Percentiles rank a stretch among this genome's conserved stretches.
Evolutionary conservation across 2,113 vertebrate genomes (phyloP).

Genomic region (Tychaedon coryphoeus): DNA sequence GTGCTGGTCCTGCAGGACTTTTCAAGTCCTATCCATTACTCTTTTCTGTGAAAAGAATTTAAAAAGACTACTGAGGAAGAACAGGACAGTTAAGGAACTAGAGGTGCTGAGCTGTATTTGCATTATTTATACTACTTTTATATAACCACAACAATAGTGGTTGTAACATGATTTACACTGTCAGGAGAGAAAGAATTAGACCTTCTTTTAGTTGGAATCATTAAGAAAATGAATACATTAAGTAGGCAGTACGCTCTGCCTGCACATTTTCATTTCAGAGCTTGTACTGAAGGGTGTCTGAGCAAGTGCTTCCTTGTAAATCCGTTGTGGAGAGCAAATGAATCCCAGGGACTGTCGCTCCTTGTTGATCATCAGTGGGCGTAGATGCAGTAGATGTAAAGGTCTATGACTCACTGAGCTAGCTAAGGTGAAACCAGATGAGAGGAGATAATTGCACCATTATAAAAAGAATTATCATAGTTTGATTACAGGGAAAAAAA

Average conservation of each 20-base stretch:
- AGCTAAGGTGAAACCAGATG: slow-evolving; percentile 49
- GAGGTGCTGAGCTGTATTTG: not conserved
- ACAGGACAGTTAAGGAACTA: not conserved
- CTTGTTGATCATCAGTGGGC: slow-evolving; percentile 44
- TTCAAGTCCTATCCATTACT: not conserved
- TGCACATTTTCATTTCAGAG: not conserved
- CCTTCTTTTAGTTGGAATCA: not conserved
- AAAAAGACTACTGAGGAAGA: not conserved
- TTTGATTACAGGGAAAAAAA: slow-evolving; percentile 10
- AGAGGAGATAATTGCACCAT: slow-evolving; percentile 55
- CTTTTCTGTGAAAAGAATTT: not conserved
- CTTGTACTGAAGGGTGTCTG: not conserved
- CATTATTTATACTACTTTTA: not conserved
- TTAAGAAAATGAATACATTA: not conserved
- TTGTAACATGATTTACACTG: not conserved
- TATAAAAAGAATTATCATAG: slow-evolving; percentile 45
- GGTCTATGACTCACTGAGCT: slow-evolving; percentile 53
- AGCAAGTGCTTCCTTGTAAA: not conserved
- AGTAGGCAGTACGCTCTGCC: not conserved
- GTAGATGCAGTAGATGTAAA: slow-evolving; percentile 47
- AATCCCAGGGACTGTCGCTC: not conserved
- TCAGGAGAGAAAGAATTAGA: not conserved
- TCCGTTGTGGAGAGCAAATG: not conserved
- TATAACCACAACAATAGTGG: not conserved
- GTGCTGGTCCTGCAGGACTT: not conserved